Conservation (phyloP, 2,888 invertebrate genomes). For the Euproctis similis region DNA sequence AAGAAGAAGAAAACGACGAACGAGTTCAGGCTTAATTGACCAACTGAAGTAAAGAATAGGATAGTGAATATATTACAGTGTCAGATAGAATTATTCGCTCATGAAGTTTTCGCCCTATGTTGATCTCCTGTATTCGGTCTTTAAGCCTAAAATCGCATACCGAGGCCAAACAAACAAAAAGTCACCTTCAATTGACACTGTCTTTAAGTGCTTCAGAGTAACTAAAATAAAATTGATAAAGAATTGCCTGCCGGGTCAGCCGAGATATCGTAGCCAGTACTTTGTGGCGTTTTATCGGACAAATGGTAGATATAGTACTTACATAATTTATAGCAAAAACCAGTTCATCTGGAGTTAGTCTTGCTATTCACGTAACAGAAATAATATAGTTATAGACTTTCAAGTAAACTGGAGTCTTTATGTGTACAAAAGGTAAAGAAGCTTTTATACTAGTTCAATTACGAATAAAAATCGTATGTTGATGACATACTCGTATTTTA, state of each 20-base stretch:
- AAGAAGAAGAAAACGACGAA: conserved; percentile 10
- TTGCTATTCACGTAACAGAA: conserved; percentile 64
- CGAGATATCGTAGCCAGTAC: conserved; percentile 64
- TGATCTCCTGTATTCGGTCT: conserved; percentile 8
- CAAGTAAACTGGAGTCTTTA: conserved; percentile 50
- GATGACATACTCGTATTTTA: conserved; percentile 12
- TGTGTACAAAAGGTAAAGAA: conserved; percentile 31
- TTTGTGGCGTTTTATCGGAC: conserved; percentile 76
- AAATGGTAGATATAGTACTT: conserved; percentile 53
- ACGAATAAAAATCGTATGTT: conserved; percentile 2
- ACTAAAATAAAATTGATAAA: conserved; percentile 25
- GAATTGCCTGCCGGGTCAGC: conserved; percentile 64
- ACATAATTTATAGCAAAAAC: conserved; percentile 66
- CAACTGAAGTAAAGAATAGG: conserved; percentile 12
- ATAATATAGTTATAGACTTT: conserved; percentile 48
- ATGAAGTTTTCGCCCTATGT: not conserved
- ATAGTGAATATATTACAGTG: conserved; percentile 4
- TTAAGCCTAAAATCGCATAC: conserved; percentile 29
- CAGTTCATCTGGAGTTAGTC: conserved; percentile 74
- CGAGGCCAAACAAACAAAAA: conserved; percentile 13
- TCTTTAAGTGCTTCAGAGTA: conserved; percentile 24
- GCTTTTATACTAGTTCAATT: conserved; percentile 12
- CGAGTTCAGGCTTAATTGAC: conserved; percentile 29
- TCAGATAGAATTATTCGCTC: conserved; percentile 3
- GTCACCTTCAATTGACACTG: conserved; percentile 23